Percentiles rank a stretch among this genome's conserved stretches.
Evolutionary conservation across 2,888 invertebrate genomes (phyloP).

Genomic region (Operophtera brumata): DNA sequence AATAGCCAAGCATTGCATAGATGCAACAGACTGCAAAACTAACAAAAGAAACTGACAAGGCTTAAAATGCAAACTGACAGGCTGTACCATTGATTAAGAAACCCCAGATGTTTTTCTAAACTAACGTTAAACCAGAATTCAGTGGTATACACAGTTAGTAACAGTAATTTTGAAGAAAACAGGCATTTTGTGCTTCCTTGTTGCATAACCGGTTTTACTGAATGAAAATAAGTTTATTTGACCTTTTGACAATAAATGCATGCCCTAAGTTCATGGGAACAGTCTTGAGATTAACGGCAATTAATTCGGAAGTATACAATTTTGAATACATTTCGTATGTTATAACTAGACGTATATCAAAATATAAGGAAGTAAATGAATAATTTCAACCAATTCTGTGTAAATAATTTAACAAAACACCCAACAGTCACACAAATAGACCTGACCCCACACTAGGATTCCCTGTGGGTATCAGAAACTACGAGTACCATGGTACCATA

Average conservation of each 20-base stretch:
- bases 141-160: neutral
- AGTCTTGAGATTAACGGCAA: conserved; percentile 3
- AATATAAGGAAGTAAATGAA: too few species aligned
- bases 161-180: conserved; percentile 49
- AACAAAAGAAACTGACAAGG: conserved; percentile 12
- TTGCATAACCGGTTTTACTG: conserved; percentile 60
- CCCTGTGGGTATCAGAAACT: too few species aligned
- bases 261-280: conserved; percentile 21
- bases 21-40: conserved; percentile 10
- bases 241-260: conserved; percentile 21
- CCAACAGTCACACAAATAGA: too few species aligned
- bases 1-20: conserved; percentile 1
- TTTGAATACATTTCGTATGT: neutral
- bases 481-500: too few species aligned
- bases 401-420: too few species aligned
- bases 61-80: conserved; percentile 7
- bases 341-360: too few species aligned
- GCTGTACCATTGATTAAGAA: conserved; percentile 3
- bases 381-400: too few species aligned
- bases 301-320: neutral
- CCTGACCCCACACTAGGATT: too few species aligned
- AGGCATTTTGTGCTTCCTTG: conserved; percentile 67
- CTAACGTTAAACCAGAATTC: neutral
- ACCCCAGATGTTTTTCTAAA: neutral
- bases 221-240: conserved; percentile 22